Conservation (phyloP, 2,888 invertebrate species). For the Allacma fusca region DNA sequence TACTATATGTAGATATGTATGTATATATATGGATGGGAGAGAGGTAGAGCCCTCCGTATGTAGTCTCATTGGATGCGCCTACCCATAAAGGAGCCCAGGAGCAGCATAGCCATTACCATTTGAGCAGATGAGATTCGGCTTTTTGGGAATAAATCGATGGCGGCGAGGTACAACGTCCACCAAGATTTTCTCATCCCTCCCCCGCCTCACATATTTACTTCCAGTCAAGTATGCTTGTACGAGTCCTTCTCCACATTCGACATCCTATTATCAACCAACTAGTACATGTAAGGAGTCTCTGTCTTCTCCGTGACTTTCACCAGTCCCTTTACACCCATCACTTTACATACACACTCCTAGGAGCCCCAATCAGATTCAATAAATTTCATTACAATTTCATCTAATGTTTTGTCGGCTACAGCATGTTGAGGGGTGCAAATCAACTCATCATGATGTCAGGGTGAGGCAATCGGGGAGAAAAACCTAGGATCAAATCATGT, state of each 20-base stretch:
- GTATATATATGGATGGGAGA: neutral
- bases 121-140: slow-evolving; percentile 42
- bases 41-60: neutral
- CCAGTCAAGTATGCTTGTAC: slow-evolving; percentile 29
- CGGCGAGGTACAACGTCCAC: slow-evolving; percentile 34
- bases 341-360: too few relatives aligned
- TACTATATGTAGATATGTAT: neutral
- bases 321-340: neutral
- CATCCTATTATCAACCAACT: slow-evolving; percentile 23
- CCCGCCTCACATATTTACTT: slow-evolving; percentile 25
- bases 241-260: neutral
- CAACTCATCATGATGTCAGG: neutral
- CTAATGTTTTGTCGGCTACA: too few relatives aligned
- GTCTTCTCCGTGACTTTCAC: neutral
- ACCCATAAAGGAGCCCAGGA: slow-evolving; percentile 27
- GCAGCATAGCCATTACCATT: slow-evolving; percentile 35
- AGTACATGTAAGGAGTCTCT: neutral
- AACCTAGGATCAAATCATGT: neutral
- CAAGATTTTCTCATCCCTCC: slow-evolving; percentile 32
- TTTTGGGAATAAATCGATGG: slow-evolving; percentile 36
- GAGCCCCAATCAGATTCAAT: too few relatives aligned
- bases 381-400: too few relatives aligned
- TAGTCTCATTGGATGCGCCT: slow-evolving; percentile 29
- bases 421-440: too few relatives aligned
- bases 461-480: neutral